A percentile compares a stretch with the other conserved stretches of the same genome.
Evolutionary conservation across 30 jellyfish, hydroid and myxozoan genomes (phyloP).

Genomic region (Chrysaora quinquecirrha): DNA sequence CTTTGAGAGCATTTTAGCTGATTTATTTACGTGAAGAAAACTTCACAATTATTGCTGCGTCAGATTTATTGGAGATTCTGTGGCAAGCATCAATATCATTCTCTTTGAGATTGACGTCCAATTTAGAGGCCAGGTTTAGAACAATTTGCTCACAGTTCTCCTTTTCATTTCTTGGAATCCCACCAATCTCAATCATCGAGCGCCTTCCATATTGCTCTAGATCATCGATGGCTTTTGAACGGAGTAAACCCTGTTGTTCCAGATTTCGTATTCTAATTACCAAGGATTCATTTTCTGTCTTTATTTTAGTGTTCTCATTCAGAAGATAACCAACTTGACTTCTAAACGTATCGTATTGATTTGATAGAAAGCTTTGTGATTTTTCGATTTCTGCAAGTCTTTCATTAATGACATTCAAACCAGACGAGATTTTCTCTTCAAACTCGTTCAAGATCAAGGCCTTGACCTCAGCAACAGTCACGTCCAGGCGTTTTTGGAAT

Average conservation of each 20-base stretch:
- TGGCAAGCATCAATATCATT: background rate
- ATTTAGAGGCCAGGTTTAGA: background rate
- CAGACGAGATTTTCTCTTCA: too few species aligned
- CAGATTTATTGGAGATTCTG: too few species aligned
- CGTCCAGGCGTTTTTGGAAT: too few species aligned
- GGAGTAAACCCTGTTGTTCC: background rate
- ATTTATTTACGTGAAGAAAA: too few species aligned
- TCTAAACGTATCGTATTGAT: background rate
- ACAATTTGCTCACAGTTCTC: slow-evolving; percentile 8
- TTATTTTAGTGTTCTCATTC: background rate
- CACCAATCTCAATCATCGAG: background rate
- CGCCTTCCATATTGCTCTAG: slow-evolving; percentile 8
- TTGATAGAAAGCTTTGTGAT: background rate
- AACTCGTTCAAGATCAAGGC: too few species aligned
- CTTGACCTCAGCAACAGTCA: too few species aligned
- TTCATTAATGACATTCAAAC: background rate
- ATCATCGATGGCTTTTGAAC: background rate
- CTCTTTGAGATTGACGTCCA: background rate
- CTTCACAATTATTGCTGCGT: too few species aligned
- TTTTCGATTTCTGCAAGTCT: background rate
- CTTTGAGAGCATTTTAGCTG: background rate
- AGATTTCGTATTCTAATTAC: background rate
- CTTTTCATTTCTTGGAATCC: background rate
- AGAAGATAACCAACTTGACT: background rate
- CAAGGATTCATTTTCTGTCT: background rate